These are phyloP conservation scores for Spea bombifrons DNA, from an alignment of 2,113 vertebrate species.

Conservation along the genomic window DNA sequence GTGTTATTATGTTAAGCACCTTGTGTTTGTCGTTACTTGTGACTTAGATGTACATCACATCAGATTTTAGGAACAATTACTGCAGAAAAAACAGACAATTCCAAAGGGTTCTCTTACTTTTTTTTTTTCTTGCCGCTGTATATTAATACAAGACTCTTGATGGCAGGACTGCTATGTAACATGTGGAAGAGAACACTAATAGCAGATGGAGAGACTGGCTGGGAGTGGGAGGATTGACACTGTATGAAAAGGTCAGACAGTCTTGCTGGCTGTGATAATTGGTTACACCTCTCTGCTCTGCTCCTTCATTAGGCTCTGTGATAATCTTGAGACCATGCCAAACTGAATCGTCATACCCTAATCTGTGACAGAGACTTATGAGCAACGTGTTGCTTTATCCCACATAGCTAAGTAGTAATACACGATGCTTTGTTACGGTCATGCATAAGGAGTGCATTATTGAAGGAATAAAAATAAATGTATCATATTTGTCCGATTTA, in stretches of 20 bases:
- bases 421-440: too few relatives aligned
- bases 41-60: too few relatives aligned
- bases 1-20: too few relatives aligned
- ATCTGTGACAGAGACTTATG: conserved; percentile 8
- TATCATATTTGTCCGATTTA: too few relatives aligned
- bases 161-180: conserved; percentile 1
- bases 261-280: conserved; percentile 44
- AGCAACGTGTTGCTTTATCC: background rate
- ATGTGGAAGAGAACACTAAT: conserved; percentile 19
- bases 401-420: conserved; percentile 1
- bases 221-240: conserved; percentile 41
- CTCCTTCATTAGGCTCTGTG: conserved; percentile 38
- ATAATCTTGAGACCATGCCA: conserved; percentile 42
- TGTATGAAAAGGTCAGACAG: conserved; percentile 42
- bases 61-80: too few relatives aligned
- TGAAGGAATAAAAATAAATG: too few relatives aligned
- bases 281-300: conserved; percentile 42
- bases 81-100: too few relatives aligned
- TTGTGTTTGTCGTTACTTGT: too few relatives aligned
- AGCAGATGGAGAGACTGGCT: conserved; percentile 39
- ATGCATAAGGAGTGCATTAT: too few relatives aligned
- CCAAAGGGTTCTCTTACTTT: too few relatives aligned
- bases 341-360: conserved; percentile 14
- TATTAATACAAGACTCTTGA: conserved; percentile 29
- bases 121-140: background rate